Conservation (phyloP, 2,888 invertebrate species). For the Augiades crinisus region DNA sequence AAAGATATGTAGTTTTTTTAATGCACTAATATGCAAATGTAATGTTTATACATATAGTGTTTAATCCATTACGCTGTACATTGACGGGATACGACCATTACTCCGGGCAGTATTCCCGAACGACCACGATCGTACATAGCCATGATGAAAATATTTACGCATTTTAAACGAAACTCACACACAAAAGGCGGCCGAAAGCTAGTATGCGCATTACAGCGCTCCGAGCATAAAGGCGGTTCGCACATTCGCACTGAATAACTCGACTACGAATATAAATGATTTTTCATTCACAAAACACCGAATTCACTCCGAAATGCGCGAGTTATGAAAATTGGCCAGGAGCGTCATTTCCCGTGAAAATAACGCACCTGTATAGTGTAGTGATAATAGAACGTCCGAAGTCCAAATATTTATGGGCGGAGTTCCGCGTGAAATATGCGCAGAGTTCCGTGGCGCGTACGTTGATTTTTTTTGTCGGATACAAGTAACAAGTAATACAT, state of each 20-base stretch:
- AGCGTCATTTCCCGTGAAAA: conserved; percentile 8
- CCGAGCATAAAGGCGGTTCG: conserved; percentile 7
- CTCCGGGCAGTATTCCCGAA: not conserved
- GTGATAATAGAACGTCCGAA: conserved; percentile 16
- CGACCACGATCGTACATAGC: not conserved
- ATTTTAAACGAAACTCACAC: conserved; percentile 3
- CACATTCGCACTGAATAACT: conserved; percentile 19
- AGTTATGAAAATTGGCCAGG: conserved; percentile 21
- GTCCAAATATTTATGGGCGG: conserved; percentile 19
- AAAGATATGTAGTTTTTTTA: too few relatives aligned
- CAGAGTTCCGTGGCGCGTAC: not conserved
- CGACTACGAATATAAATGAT: conserved; percentile 17
- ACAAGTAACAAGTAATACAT: too few relatives aligned
- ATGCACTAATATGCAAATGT: too few relatives aligned
- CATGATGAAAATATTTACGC: not conserved
- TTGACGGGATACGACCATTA: not conserved
- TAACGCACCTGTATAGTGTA: conserved; percentile 9
- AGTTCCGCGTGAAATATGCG: conserved; percentile 11
- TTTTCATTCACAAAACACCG: conserved; percentile 16
- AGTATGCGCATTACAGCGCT: not conserved
- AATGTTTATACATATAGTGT: not conserved
- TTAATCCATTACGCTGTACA: not conserved
- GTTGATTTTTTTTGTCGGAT: too few relatives aligned
- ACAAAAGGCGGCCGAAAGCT: conserved; percentile 7
- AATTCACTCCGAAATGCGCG: conserved; percentile 20